Evolutionary conservation across 2,888 invertebrate species (phyloP), one percentile per base, ranked within the genome.

Genomic region (Chirona hameri): DNA sequence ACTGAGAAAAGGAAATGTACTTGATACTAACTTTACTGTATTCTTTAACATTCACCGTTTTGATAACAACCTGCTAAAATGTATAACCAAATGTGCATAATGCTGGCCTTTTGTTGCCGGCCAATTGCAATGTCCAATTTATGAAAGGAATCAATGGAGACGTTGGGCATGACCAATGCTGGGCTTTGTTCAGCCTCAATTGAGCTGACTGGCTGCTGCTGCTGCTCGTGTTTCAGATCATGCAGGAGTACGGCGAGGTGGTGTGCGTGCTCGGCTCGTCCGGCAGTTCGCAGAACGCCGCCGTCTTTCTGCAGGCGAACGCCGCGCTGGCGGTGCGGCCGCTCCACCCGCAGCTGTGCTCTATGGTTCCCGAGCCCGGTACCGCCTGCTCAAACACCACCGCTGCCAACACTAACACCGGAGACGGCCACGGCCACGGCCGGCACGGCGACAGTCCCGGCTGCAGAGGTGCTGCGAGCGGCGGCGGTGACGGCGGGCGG

Each of bases 201-300:
- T 39, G 39, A 39, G 39, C 39, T 39, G 39, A 39, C 39, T 39
- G 39, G 39, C 39, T 39, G 39, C 39, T 39, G 39, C 39, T 39
- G 7, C 39, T 39, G 39, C 52, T 2, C 52, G 52, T 52, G 18
- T 52, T 52, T 52, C 52, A 52, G 52, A 52, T 52, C 3, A 98
- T 99, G 97, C 95, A 96, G 88, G 96, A 97, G 87, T 96, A 98
- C 88, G 96, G 96, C 0, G 98, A 99, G 90, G 95, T 98, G 46
- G 97, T 98, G 0, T 95, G 97, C 86, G 95, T 97, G 46, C 90
- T 99, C 87, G 98, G 98, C 14, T 98, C 97, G 10, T 93, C 94
- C 24, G 94, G 96, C 0, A 96, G 94, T 88, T 93, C 94, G 84
- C 93, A 95, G 85, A 99, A 99, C 88, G 94, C 94, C 88, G 93